A percentile compares a stretch with the other conserved stretches of the same genome.
These are phyloP conservation scores for Euspilapteryx auroguttella DNA, from an alignment of 2,888 invertebrate species.

Conservation along the genomic window DNA sequence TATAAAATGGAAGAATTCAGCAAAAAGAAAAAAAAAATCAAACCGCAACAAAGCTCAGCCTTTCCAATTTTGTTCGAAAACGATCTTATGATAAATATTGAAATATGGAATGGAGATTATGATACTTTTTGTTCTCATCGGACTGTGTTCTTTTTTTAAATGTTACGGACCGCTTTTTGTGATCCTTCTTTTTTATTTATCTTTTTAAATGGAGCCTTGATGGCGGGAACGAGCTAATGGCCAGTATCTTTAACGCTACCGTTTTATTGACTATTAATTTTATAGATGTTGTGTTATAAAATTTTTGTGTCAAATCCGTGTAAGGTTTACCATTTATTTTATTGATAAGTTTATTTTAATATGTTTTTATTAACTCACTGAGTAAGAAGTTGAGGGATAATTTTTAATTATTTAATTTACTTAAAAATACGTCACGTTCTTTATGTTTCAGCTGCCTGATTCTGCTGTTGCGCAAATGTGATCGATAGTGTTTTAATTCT, in stretches of 20 bases:
- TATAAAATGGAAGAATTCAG: slow-evolving; percentile 29
- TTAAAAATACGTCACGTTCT: too few species aligned
- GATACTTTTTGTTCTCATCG: slow-evolving; percentile 30
- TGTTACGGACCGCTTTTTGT: slow-evolving; percentile 9
- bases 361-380: too few species aligned
- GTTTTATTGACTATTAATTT: slow-evolving; percentile 48
- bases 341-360: slow-evolving; percentile 1
- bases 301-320: slow-evolving; percentile 6
- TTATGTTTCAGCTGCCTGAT: too few species aligned
- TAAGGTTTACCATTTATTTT: slow-evolving; percentile 8
- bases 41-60: too few species aligned
- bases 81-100: slow-evolving; percentile 56
- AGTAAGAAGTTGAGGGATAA: too few species aligned
- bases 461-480: too few species aligned
- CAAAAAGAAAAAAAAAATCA: slow-evolving; percentile 19
- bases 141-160: slow-evolving; percentile 7
- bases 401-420: too few species aligned
- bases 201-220: slow-evolving; percentile 28
- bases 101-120: slow-evolving; percentile 53
- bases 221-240: slow-evolving; percentile 19
- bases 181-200: slow-evolving; percentile 18
- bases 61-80: slow-evolving; percentile 52
- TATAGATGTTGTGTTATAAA: slow-evolving; percentile 17
- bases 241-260: slow-evolving; percentile 22
- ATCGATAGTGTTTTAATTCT: too few species aligned